Base-by-base conservation (phyloP, 2,797 vertebrate species). In the Emys orbicularis region DNA sequence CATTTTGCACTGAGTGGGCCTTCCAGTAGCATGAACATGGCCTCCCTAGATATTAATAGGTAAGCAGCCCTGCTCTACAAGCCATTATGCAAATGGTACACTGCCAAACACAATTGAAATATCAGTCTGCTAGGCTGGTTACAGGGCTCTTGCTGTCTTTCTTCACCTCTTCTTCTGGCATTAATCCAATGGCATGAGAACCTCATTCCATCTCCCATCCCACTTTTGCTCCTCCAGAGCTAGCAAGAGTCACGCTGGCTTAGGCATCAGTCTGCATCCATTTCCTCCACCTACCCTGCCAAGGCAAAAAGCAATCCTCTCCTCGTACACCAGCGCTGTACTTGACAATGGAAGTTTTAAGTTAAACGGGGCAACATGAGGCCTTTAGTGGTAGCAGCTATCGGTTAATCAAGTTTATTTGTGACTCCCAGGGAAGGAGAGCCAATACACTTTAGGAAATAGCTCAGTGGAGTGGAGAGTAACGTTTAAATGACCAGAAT, bases 1-100 rank as follows among this genome's bases (percentile, higher is more conserved):
- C 56, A 53, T 65, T 83, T 74, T 0, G 6, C 81, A 88, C 77
- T 1, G 0, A 65, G 85, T 90, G 87, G 88, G 10, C 92, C 92
- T 91, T 44, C 88, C 1, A 2, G 34, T n/a, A 84, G 54, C 81
- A 90, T 88, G 90, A 84, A 91, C 0, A 44, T 90, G 84, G 84
- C 84, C 21, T 97, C 81, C 94, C 93, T 76, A 59, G 57, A 72
- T 0, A 0, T 12, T 12, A 68, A 11, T 5, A 18, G 88, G 80
- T 25, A 79, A 96, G 87, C 91, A 90, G 91, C 76, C 68, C 85
- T 83, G 86, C 82, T 92, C 84, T 49, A 27, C 47, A 90, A 80
- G 92, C 57, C 68, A 81, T 81, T 95, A 86, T 84, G 86, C 31
- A 47, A 50, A 56, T 2, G 34, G 85, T 65, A 88, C 41, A 4